Evolutionary conservation across 1,140 invertebrate genomes (phyloP).

Genomic region (Nephotettix cincticeps): DNA sequence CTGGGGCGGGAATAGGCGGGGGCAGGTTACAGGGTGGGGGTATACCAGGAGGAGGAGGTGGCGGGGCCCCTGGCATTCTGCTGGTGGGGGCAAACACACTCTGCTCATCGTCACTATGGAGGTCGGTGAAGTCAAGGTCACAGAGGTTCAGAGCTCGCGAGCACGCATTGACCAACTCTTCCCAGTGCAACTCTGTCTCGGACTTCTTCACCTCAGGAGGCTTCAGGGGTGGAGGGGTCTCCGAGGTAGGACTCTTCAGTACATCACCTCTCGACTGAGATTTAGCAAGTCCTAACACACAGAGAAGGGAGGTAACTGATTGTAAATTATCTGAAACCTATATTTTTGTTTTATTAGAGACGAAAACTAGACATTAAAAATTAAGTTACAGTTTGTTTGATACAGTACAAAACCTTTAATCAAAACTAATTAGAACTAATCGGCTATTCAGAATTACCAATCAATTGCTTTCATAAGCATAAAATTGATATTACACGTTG

Average conservation of each 20-base stretch:
- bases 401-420: too few species aligned
- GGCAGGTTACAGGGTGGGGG: slow-evolving; percentile 46
- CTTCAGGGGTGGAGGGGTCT: slow-evolving; percentile 54
- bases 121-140: slow-evolving; percentile 95
- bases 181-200: slow-evolving; percentile 94
- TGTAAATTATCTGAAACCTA: too few species aligned
- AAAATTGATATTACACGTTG: too few species aligned
- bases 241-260: slow-evolving; percentile 64
- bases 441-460: too few species aligned
- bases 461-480: too few species aligned
- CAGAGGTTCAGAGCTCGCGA: slow-evolving; percentile 85
- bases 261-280: slow-evolving; percentile 54
- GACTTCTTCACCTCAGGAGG: slow-evolving; percentile 76
- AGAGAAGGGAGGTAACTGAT: too few species aligned
- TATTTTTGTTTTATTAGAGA: too few species aligned
- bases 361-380: too few species aligned
- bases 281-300: slow-evolving; percentile 42
- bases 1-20: slow-evolving; percentile 46
- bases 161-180: slow-evolving; percentile 79
- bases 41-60: slow-evolving; percentile 64
- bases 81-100: slow-evolving; percentile 61
- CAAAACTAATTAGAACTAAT: too few species aligned
- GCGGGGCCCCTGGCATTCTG: slow-evolving; percentile 62
- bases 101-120: slow-evolving; percentile 77
- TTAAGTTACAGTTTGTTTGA: too few species aligned